Evolutionary conservation across 1,140 invertebrate genomes (phyloP).

Genomic region (Diachasmimorpha longicaudata): DNA sequence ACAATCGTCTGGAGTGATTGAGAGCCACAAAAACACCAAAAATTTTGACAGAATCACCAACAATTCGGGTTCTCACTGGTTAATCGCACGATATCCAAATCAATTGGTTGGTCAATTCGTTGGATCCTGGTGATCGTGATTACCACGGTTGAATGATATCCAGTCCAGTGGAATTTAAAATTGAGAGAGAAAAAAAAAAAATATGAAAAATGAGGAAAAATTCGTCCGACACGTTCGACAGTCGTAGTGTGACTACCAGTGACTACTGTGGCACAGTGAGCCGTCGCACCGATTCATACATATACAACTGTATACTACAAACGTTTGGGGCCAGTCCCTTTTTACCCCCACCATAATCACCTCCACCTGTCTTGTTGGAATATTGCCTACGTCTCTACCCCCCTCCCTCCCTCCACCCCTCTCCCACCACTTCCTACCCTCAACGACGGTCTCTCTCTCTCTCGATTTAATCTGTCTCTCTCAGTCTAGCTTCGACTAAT

Average conservation of each 20-base stretch:
- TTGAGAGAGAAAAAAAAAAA: not conserved
- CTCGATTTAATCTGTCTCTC: not conserved
- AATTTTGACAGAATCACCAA: too few species aligned
- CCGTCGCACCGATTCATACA: not conserved
- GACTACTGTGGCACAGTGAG: constrained; percentile 26
- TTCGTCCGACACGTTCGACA: constrained; percentile 26
- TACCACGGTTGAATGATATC: not conserved
- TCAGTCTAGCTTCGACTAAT: not conserved
- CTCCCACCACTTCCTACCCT: too few species aligned
- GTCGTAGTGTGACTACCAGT: constrained; percentile 30
- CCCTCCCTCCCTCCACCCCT: not conserved
- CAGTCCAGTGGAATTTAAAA: not conserved
- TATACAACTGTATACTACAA: not conserved
- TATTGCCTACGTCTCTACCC: constrained; percentile 4
- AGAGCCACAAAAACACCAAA: too few species aligned
- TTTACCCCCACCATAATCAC: constrained; percentile 20
- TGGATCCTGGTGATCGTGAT: too few species aligned
- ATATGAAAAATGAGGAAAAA: not conserved
- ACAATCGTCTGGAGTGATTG: not conserved
- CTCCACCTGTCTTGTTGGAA: constrained; percentile 17
- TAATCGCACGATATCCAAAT: too few species aligned
- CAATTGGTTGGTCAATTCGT: too few species aligned
- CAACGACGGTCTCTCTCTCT: constrained; percentile 11
- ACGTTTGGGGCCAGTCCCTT: constrained; percentile 33
- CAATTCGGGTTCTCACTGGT: too few species aligned